Conservation (phyloP, 2,888 invertebrate genomes). For the Drosophila pullipes region DNA sequence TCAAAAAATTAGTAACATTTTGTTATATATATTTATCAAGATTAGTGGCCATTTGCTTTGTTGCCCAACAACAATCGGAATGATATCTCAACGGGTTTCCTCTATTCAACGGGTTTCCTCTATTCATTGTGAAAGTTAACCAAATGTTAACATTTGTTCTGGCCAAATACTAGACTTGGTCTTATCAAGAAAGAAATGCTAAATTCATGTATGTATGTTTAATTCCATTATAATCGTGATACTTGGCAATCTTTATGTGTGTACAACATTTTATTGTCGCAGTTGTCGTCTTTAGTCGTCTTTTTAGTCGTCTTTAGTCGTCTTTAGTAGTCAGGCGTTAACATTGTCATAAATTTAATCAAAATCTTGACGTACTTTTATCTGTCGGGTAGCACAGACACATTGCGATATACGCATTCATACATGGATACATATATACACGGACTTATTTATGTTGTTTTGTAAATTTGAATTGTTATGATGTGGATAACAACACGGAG, state of each 20-base stretch:
- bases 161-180: not conserved
- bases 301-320: conserved; percentile 17
- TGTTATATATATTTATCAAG: conserved; percentile 19
- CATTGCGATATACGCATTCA: conserved; percentile 4
- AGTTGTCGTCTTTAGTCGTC: conserved; percentile 28
- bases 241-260: conserved; percentile 58
- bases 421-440: not conserved
- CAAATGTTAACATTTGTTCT: not conserved
- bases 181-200: not conserved
- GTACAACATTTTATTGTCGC: conserved; percentile 43
- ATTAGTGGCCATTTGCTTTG: not conserved
- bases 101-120: not conserved
- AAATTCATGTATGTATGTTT: not conserved
- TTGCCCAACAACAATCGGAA: conserved; percentile 17
- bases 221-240: conserved; percentile 4
- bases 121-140: conserved; percentile 49
- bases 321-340: conserved; percentile 42
- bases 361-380: conserved; percentile 60
- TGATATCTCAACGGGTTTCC: conserved; percentile 20
- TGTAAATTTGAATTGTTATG: conserved; percentile 19
- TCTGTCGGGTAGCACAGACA: conserved; percentile 19
- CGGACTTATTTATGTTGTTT: conserved; percentile 2
- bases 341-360: conserved; percentile 78
- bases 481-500: not conserved
- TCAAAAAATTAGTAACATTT: conserved; percentile 56